These are phyloP conservation scores for Sylvia atricapilla DNA, from an alignment of 2,113 vertebrate genomes.

Conservation along the genomic window DNA sequence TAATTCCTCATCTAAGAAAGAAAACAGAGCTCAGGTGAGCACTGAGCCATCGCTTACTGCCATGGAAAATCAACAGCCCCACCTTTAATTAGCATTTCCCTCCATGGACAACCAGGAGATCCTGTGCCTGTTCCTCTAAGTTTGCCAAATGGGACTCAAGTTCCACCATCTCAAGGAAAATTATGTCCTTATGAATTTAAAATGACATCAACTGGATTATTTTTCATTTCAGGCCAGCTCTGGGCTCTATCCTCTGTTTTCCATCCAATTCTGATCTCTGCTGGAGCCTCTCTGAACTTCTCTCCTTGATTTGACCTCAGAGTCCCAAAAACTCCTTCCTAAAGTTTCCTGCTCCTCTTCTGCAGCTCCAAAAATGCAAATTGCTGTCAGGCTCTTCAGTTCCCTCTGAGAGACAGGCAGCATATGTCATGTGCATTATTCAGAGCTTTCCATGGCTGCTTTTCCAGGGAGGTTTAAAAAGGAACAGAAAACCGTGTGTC, in stretches of 20 bases:
- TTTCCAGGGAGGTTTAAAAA: slow-evolving; percentile 4
- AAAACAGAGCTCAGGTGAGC: not conserved
- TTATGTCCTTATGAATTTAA: fast-evolving
- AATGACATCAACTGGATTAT: not conserved
- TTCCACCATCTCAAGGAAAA: not conserved
- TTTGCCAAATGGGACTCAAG: not conserved
- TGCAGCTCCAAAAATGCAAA: slow-evolving; percentile 3
- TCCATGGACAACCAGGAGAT: not conserved
- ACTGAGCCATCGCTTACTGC: not conserved
- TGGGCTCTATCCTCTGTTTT: not conserved
- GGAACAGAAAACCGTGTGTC: not conserved
- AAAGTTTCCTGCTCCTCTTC: not conserved
- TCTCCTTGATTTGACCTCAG: not conserved
- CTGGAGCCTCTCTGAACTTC: not conserved
- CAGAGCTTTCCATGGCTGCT: not conserved
- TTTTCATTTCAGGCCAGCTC: not conserved
- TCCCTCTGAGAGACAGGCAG: slow-evolving; percentile 24
- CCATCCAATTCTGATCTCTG: not conserved
- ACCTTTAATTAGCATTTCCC: not conserved
- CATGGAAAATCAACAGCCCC: not conserved
- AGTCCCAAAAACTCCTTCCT: not conserved
- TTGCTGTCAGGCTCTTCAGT: not conserved
- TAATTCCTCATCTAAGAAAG: not conserved
- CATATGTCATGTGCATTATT: slow-evolving; percentile 37
- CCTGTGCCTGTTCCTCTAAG: not conserved